These are phyloP conservation scores for Drosophila meridionalis DNA, from an alignment of 2,888 invertebrate genomes.

Conservation along the genomic window DNA sequence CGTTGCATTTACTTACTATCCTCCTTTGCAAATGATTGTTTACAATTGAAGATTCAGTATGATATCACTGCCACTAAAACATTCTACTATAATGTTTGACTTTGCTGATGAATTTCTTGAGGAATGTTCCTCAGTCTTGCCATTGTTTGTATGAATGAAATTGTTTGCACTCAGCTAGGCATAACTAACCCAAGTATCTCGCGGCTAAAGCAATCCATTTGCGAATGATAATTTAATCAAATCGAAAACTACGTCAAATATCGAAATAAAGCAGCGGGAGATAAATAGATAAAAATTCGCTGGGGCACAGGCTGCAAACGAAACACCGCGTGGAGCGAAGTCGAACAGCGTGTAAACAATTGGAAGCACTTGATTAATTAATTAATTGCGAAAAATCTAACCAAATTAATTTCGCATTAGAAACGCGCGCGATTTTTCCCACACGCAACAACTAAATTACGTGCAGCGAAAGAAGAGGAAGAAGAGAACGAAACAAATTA, in stretches of 20 bases:
- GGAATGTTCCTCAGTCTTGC: slow-evolving; percentile 1
- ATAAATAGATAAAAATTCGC: slow-evolving; percentile 79
- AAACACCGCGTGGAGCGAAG: slow-evolving; percentile 24
- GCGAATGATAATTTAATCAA: slow-evolving; percentile 73
- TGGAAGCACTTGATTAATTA: slow-evolving; percentile 71
- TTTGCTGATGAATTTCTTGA: not conserved
- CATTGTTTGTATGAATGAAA: slow-evolving; percentile 7
- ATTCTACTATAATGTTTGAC: not conserved
- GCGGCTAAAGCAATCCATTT: slow-evolving; percentile 26
- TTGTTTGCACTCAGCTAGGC: slow-evolving; percentile 11
- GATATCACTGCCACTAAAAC: not conserved
- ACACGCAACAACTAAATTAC: slow-evolving; percentile 49
- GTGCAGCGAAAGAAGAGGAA: slow-evolving; percentile 7
- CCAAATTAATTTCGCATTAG: slow-evolving; percentile 77
- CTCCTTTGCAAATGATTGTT: not conserved
- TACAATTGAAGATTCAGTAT: not conserved
- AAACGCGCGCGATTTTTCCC: slow-evolving; percentile 39
- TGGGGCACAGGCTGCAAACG: slow-evolving; percentile 33
- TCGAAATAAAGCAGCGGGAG: slow-evolving; percentile 78
- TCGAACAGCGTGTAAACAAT: slow-evolving; percentile 70
- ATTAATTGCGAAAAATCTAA: slow-evolving; percentile 75
- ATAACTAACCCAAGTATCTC: slow-evolving; percentile 19
- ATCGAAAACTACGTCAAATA: slow-evolving; percentile 76
- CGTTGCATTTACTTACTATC: not conserved
- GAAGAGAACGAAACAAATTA: slow-evolving; percentile 56